phyloP scores from a whole-genome alignment of 2,888 invertebrate genomes.

The Xestoiulus laeticollis region DNA sequence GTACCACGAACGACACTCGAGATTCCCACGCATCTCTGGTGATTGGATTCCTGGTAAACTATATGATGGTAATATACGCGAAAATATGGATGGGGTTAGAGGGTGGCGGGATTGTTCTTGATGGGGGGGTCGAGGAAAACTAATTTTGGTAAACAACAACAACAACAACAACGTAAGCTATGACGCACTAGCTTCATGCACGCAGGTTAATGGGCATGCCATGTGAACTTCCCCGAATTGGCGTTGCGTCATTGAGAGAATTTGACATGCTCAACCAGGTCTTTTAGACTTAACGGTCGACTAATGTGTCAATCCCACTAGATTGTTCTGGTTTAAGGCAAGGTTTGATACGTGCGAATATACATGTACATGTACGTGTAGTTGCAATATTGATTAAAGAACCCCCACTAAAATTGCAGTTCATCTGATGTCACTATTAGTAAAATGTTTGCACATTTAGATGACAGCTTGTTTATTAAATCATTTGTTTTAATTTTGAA shows the following conservation, averaged over 20 bases:
- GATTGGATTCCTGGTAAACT: not conserved
- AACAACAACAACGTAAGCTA: not conserved
- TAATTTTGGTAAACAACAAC: not conserved
- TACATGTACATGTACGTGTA: not conserved
- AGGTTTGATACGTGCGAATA: no score
- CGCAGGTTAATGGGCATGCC: not conserved
- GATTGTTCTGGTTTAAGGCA: not conserved
- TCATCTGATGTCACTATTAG: no score
- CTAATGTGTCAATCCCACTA: not conserved
- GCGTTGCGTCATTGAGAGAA: not conserved
- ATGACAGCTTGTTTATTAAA: no score
- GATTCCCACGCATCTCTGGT: not conserved
- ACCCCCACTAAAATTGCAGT: no score
- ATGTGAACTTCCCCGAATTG: not conserved
- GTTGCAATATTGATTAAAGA: not conserved
- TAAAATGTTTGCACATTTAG: no score
- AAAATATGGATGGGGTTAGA: not conserved
- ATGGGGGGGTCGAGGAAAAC: not conserved
- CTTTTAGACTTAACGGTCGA: constrained; percentile 13
- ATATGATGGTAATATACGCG: not conserved
- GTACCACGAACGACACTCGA: not conserved
- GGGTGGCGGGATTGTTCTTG: no score
- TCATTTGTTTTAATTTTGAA: no score
- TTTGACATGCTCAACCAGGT: not conserved
- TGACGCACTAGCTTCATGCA: not conserved